Evolutionary conservation across 2,797 vertebrate species (phyloP).

Genomic region (Molossus alvarezi): DNA sequence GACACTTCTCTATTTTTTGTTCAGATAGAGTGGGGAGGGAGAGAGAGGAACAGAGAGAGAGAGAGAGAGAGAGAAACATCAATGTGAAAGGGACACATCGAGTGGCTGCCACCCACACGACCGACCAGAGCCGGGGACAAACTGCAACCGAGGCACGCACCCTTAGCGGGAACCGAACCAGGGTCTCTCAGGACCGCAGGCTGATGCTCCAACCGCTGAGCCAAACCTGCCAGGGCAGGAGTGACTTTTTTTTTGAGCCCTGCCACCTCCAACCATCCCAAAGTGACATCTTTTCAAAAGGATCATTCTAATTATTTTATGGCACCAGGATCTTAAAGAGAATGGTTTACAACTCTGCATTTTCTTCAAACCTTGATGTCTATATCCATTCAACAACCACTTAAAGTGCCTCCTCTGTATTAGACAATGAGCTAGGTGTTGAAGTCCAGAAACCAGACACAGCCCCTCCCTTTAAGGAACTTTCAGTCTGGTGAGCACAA

Average conservation of each 20-base stretch:
- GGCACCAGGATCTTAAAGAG: not conserved
- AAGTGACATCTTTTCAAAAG: not conserved
- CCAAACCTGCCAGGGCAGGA: not conserved
- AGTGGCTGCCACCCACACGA: too few relatives aligned
- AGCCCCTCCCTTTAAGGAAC: not conserved
- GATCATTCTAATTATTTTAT: conserved; percentile 18
- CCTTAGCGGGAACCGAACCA: too few relatives aligned
- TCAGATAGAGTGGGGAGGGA: too few relatives aligned
- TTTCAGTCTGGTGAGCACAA: not conserved
- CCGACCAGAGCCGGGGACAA: too few relatives aligned
- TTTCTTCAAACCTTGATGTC: conserved; percentile 18
- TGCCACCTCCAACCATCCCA: not conserved
- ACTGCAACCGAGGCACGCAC: too few relatives aligned
- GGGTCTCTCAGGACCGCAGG: too few relatives aligned
- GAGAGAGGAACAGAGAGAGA: too few relatives aligned
- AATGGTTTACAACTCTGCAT: not conserved
- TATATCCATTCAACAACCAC: not conserved
- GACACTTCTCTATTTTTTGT: too few relatives aligned
- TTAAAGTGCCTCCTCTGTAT: not conserved
- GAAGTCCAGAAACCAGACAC: not conserved
- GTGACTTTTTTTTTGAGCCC: not conserved
- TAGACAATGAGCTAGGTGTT: not conserved
- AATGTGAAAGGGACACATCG: too few relatives aligned
- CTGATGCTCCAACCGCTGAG: too few relatives aligned
- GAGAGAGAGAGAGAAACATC: too few relatives aligned